phyloP scores from a whole-genome alignment of 2,888 invertebrate genomes.

The Lycia hirtaria region DNA sequence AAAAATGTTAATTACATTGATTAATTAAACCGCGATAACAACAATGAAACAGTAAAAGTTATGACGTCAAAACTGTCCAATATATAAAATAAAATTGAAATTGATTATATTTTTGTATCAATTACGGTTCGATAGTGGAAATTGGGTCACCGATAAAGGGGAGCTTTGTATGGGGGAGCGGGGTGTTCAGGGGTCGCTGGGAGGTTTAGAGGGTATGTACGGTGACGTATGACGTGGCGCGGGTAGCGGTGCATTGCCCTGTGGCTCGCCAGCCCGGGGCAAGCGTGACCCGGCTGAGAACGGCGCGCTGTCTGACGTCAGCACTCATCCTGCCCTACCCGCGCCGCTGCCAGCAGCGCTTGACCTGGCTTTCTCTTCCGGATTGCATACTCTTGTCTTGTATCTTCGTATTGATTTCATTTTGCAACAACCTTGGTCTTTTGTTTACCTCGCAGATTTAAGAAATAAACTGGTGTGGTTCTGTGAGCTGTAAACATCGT shows the following conservation, averaged over 20 bases:
- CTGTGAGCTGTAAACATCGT: no score
- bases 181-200: conserved; percentile 36
- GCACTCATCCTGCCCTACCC: conserved; percentile 47
- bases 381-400: conserved; percentile 33
- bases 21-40: neutral
- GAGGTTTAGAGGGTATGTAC: conserved; percentile 21
- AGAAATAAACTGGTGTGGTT: no score
- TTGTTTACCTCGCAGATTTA: no score
- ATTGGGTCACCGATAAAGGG: conserved; percentile 57
- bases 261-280: conserved; percentile 3
- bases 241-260: conserved; percentile 62
- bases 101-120: conserved; percentile 42
- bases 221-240: conserved; percentile 48
- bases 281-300: conserved; percentile 28
- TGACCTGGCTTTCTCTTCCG: conserved; percentile 45
- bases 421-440: conserved; percentile 17
- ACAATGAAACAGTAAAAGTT: conserved; percentile 4
- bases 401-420: conserved; percentile 26
- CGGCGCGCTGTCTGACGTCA: conserved; percentile 30
- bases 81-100: conserved; percentile 9
- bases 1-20: neutral
- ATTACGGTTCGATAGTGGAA: conserved; percentile 41
- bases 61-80: conserved; percentile 8
- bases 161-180: conserved; percentile 46
- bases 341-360: conserved; percentile 34